Base-by-base conservation (phyloP, 2,888 invertebrate species). In the Tetragnatha montana region DNA sequence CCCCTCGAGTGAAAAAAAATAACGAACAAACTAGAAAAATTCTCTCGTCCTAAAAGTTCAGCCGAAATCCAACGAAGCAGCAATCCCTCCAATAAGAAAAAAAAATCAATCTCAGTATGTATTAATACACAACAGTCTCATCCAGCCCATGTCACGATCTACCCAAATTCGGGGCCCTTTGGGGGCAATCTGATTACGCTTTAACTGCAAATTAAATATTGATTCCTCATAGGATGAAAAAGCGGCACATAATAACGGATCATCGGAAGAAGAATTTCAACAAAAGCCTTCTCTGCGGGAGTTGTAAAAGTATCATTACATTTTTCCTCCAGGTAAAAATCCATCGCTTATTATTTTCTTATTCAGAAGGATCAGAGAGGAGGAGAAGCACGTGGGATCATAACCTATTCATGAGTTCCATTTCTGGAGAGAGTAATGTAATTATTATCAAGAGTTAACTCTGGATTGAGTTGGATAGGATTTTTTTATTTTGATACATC, bases 121-220 rank as follows among this genome's bases (percentile, higher is more conserved):
- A 60, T 60, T 60, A 6, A 60, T 60, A 60, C 17, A 0, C 60
- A 60, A 60, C 14, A 60, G 60, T 4, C 12, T 60, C 12, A 6
- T 14, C 60, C 14, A 14, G 3, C 8, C 12, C 12, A 10, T 60
- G 60, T 60, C 60, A 60, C 60, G 60, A 60, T 60, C 60, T 60
- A 6, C 60, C 60, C 14, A 10, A 1, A 60, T 60, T 6, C 60
- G 14, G 10, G 60, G 12, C 60, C 17, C 60, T 4, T 10, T 60
- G 60, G 60, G 60, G 60, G 60, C 60, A 60, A 60, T 60, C 17
- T 60, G 8, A 8, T 60, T 10, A 60, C 6, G 14, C 60, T 10
- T 60, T 60, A 60, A 60, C 60, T 60, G 60, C 60, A 60, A 60
- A 60, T 60, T 60, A 60, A 60, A 60, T 60, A 60, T 60, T 60